Evolutionary conservation across 2,888 invertebrate genomes (phyloP).

Genomic region (Trichogramma dendrolimi): DNA sequence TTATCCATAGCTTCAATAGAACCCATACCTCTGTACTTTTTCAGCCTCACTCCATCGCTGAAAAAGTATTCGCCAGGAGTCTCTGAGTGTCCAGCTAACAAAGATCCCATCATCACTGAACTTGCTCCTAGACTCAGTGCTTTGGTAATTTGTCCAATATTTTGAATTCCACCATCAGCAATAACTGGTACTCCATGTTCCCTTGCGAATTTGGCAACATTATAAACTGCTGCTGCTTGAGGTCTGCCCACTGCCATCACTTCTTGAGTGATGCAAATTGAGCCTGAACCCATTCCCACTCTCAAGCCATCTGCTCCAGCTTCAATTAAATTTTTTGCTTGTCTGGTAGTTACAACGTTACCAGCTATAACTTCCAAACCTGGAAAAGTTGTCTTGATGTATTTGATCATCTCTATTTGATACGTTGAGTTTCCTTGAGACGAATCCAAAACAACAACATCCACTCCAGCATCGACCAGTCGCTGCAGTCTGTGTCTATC

Average conservation of each 20-base stretch:
- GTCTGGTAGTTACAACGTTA: slow-evolving; percentile 93
- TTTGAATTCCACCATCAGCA: slow-evolving; percentile 96
- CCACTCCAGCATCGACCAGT: slow-evolving; percentile 84
- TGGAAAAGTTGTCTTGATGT: slow-evolving; percentile 81
- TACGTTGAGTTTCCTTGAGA: slow-evolving; percentile 96
- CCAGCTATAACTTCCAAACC: slow-evolving; percentile 90
- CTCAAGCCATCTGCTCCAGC: slow-evolving; percentile 94
- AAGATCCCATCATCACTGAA: slow-evolving; percentile 98
- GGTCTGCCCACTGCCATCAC: slow-evolving; percentile 99
- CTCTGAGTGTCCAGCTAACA: slow-evolving; percentile 95
- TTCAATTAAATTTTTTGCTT: slow-evolving; percentile 94
- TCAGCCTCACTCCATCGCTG: slow-evolving; percentile 92
- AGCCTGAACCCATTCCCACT: slow-evolving; percentile 98
- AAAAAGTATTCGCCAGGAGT: slow-evolving; percentile 99
- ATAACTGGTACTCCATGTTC: slow-evolving; percentile 89
- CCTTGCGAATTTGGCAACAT: slow-evolving; percentile 86
- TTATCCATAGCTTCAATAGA: slow-evolving; percentile 97
- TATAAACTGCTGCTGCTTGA: slow-evolving; percentile 95
- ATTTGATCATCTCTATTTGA: slow-evolving; percentile 91
- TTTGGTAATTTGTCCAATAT: slow-evolving; percentile 93
- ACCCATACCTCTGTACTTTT: slow-evolving; percentile 99
- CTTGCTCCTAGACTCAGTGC: slow-evolving; percentile 89
- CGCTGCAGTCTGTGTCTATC: slow-evolving; percentile 74
- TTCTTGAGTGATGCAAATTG: slow-evolving; percentile 98
- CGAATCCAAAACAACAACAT: slow-evolving; percentile 93